Base-by-base conservation (phyloP, 2,888 invertebrate genomes). In the Siphonodentalium dalli region DNA sequence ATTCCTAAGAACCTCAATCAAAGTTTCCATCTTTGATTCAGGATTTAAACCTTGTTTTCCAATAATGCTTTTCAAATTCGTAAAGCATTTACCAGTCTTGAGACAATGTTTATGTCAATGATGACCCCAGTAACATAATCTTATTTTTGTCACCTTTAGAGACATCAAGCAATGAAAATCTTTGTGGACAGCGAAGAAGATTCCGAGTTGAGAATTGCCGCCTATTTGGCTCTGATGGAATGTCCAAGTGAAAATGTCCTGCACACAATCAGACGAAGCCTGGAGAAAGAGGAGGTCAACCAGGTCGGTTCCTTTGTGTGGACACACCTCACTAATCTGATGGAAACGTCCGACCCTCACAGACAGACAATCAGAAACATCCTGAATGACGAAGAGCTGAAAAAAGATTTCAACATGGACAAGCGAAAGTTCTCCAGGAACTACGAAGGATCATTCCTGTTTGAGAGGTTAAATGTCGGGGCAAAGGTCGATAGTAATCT, bases 251-350 rank as follows among this genome's bases (percentile, higher is more conserved):
- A 91, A 63, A 85, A 87, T 35, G 87, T 89, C 0, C 85, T 96
- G 0, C 84, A 88, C 49, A 86, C 87, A 47, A 88, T 96, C 39
- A 88, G 89, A 74, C 50, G 42, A 5, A 50, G 61, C 0, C 64
- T 77, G 29, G 60, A 66, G 43, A 60, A 47, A 2, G 79, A 78
- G 55, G 58, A 72, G 44, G 66, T 69, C 31, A 77, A 78, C 61
- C 95, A 96, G 87, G 93, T 96, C 18, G 93, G 93, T 13, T 92
- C 94, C 4, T 97, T 93, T 81, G 90, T 97, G 6, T 95, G 93
- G 93, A 93, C 93, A 47, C 94, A 96, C 81, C 84, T 97, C 39
- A 90, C 87, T 65, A 96, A 94, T 82, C 82, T 94, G 33, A 88
- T 90, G 56, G 90, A 91, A 68, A 92, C 93, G 0, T 90, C 91